These are phyloP conservation scores for Hoplodrina ambigua DNA, from an alignment of 2,888 invertebrate species.

Conservation along the genomic window DNA sequence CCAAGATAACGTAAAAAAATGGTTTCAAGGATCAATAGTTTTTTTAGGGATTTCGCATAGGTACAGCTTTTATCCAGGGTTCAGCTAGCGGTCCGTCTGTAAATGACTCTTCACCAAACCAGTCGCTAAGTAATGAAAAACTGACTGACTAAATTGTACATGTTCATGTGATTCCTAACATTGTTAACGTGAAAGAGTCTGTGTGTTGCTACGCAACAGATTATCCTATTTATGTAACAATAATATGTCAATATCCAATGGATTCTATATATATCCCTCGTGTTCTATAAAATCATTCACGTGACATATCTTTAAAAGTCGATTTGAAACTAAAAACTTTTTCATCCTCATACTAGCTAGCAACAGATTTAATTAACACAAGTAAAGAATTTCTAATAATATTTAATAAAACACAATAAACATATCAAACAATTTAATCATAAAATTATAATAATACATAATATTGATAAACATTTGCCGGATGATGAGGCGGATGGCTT, in stretches of 20 bases:
- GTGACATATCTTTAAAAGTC: background rate
- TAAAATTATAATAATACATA: conserved; percentile 56
- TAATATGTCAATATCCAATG: background rate
- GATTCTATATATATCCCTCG: background rate
- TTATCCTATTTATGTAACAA: conserved; percentile 3
- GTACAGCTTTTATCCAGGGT: too few species aligned
- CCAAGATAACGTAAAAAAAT: background rate
- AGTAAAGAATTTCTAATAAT: conserved; percentile 26
- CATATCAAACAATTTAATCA: conserved; percentile 40
- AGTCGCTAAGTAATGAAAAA: background rate
- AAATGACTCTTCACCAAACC: background rate
- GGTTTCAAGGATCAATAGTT: background rate
- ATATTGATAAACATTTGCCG: conserved; percentile 69
- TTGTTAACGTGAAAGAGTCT: background rate
- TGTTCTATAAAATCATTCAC: background rate
- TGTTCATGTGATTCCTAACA: background rate
- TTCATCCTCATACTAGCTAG: background rate
- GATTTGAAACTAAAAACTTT: too few species aligned
- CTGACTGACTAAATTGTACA: too few species aligned
- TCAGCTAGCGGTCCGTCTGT: background rate
- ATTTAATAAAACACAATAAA: background rate
- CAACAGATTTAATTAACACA: background rate
- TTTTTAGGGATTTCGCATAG: too few species aligned
- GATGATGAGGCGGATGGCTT: conserved; percentile 68
- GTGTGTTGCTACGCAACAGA: background rate